Evolutionary conservation across 2,113 vertebrate genomes (phyloP).

Genomic region (Australoheros scitulus): DNA sequence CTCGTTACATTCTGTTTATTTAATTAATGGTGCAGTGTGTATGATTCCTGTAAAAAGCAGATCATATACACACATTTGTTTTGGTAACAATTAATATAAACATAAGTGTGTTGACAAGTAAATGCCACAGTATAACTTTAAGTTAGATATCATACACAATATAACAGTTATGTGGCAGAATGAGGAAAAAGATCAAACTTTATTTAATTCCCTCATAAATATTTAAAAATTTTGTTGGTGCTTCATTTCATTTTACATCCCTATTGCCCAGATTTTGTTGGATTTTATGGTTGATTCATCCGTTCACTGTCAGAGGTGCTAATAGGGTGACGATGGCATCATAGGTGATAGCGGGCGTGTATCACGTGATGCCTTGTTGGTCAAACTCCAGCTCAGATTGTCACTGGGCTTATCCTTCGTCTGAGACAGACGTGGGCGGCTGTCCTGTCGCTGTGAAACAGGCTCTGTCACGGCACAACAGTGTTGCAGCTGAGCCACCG

Average conservation of each 20-base stretch:
- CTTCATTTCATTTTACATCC: constrained; percentile 6
- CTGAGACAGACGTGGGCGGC: constrained; percentile 66
- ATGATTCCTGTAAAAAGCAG: neutral
- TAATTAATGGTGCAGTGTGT: neutral
- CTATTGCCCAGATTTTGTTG: constrained; percentile 9
- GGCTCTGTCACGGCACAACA: constrained; percentile 58
- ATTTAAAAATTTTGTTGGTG: constrained; percentile 3
- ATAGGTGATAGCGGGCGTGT: constrained; percentile 60
- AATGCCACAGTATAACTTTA: neutral
- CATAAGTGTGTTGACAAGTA: neutral
- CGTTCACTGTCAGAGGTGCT: constrained; percentile 49
- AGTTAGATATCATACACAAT: neutral
- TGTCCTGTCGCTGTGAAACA: constrained; percentile 48
- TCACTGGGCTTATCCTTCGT: constrained; percentile 54
- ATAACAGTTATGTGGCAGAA: neutral
- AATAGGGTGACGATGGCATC: constrained; percentile 59
- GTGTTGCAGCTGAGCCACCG: constrained; percentile 62
- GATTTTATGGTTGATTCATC: constrained; percentile 19
- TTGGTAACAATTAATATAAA: neutral
- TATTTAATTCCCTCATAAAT: neutral
- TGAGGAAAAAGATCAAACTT: neutral
- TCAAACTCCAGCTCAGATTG: constrained; percentile 32
- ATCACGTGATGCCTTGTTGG: constrained; percentile 53
- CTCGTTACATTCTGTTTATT: neutral
- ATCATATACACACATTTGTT: neutral